Evolutionary conservation across 2,113 vertebrate species (phyloP).

Genomic region (Scomber scombrus): DNA sequence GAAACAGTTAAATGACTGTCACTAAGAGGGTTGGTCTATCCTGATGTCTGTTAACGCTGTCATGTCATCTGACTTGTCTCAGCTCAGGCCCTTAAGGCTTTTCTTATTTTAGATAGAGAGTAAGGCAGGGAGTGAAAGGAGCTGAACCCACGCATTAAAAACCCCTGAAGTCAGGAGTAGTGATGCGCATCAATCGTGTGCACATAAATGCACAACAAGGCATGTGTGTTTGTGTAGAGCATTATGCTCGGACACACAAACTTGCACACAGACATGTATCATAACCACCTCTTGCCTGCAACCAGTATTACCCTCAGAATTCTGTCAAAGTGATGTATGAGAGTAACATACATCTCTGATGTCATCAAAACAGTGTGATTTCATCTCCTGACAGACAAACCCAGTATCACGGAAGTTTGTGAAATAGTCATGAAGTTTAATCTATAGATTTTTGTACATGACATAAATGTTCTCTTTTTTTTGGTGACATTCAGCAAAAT

Average conservation of each 20-base stretch:
- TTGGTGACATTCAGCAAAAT: no score
- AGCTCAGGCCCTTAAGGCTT: constrained; percentile 50
- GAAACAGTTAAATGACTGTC: constrained; percentile 59
- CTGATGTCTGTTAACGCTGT: constrained; percentile 48
- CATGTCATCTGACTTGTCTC: constrained; percentile 65
- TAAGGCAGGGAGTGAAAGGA: constrained; percentile 40
- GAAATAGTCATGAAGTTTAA: no score
- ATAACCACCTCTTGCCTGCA: constrained; percentile 13
- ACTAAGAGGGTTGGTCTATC: constrained; percentile 59
- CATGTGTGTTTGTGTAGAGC: constrained; percentile 21
- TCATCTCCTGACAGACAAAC: constrained; percentile 19
- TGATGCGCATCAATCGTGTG: constrained; percentile 13
- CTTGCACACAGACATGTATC: neutral
- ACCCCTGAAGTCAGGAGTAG: constrained; percentile 20
- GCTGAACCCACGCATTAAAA: constrained; percentile 46
- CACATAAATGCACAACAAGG: constrained; percentile 31
- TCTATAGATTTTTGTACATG: no score
- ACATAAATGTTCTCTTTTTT: no score
- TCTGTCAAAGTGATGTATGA: constrained; percentile 38
- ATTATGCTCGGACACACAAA: constrained; percentile 20
- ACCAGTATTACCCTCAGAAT: constrained; percentile 5
- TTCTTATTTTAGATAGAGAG: constrained; percentile 53
- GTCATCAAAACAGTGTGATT: constrained; percentile 17
- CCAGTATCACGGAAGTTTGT: no score
- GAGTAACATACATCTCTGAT: constrained; percentile 24